Base-by-base conservation (phyloP, 2,888 invertebrate genomes). In the Hypsopygia costalis region DNA sequence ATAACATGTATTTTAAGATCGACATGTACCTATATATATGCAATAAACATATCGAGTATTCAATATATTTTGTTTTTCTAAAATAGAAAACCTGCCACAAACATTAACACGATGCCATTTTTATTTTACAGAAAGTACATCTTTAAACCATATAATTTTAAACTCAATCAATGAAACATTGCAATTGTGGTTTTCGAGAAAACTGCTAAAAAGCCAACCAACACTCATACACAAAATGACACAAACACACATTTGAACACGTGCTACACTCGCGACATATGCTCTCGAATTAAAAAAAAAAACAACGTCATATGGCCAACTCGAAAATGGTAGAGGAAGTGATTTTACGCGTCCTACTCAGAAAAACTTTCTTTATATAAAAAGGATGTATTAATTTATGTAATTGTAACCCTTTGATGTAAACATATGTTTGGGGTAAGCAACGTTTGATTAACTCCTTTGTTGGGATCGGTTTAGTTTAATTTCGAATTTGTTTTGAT, bases 361-460 rank as follows among this genome's bases (percentile, higher is more conserved):
- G 66, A 72, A 68, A 72, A 80, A 64, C 65, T 70, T 70, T 73
- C 65, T 68, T 69, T 68, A 68, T 69, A 69, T 76, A 64, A 68
- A 71, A 59, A 79, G 85, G 83, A 83, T 78, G 80, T 83, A 83
- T 87, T 86, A 85, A 87, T 83, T 83, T 83, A 83, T 82, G 69
- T 82, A 80, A 85, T 81, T 81, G 75, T 82, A 75, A 86, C 81
- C 81, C 86, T 83, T 83, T 59, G 64, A 66, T 69, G 62, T 62
- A 79, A 79, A 76, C 85, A 86, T 80, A 75, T 86, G 85, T 78
- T 81, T 70, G 62, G 68, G 58, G 55, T 54, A 45, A 52, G 52
- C 45, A 43, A 45, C 55, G 53, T 61, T 63, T 72, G 81, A 81
- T 83, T 80, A 80, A 74, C 69, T 66, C 60, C 61, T 69, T 70